A percentile compares a stretch with the other conserved stretches of the same genome.
phyloP scores from a whole-genome alignment of 2,888 invertebrate genomes.

The Scaptomyza caliginosa region DNA sequence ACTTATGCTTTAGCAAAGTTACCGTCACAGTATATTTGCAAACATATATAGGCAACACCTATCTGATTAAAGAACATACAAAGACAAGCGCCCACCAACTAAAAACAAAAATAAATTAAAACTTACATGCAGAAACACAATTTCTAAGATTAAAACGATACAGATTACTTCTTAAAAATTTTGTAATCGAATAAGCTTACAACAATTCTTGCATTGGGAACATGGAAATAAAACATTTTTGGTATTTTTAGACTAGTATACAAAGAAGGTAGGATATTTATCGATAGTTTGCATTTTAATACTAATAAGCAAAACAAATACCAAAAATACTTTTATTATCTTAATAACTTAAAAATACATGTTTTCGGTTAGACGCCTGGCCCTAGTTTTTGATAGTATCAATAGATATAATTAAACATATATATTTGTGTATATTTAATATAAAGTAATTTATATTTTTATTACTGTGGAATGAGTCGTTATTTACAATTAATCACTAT shows the following conservation, averaged over 20 bases:
- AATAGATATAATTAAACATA: not conserved
- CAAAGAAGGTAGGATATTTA: not conserved
- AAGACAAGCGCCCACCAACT: constrained; percentile 7
- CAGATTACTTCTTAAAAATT: constrained; percentile 35
- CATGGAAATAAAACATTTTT: constrained; percentile 24
- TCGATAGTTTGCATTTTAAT: not conserved
- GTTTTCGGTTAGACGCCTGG: not conserved
- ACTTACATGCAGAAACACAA: constrained; percentile 60
- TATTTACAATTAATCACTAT: constrained; percentile 55
- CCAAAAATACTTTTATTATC: not conserved
- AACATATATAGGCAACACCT: not conserved
- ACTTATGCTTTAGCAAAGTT: constrained; percentile 13
- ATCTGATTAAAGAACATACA: not conserved
- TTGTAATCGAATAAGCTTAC: constrained; percentile 45
- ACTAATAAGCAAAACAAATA: not conserved
- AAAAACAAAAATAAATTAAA: constrained; percentile 25
- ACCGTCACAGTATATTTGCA: constrained; percentile 5
- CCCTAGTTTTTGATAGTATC: too few species aligned
- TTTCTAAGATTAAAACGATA: constrained; percentile 46
- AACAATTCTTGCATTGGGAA: constrained; percentile 13
- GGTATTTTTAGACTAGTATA: constrained; percentile 12
- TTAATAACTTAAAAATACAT: not conserved
- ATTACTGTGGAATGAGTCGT: constrained; percentile 2
- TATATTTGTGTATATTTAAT: not conserved
- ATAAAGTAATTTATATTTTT: not conserved